phyloP scores from a whole-genome alignment of 2,888 invertebrate species.

The Melanostoma mellinum region DNA sequence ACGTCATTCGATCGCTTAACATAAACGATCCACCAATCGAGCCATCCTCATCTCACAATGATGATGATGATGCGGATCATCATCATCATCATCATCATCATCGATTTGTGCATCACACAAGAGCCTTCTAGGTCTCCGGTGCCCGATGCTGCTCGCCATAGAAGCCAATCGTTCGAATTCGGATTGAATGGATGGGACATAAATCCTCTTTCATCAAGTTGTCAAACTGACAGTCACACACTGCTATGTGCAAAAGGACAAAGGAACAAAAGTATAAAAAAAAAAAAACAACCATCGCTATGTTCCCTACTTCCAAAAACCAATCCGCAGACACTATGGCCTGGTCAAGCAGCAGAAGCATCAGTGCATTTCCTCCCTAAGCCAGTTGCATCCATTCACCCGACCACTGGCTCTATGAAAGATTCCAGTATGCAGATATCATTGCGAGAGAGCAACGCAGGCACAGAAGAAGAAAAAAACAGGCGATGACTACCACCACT shows the following conservation, averaged over 20 bases:
- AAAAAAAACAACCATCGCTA: conserved; percentile 6
- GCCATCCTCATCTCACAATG: conserved; percentile 56
- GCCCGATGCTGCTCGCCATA: conserved; percentile 55
- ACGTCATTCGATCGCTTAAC: conserved; percentile 66
- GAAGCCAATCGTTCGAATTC: conserved; percentile 68
- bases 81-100: conserved; percentile 47
- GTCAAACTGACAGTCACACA: conserved; percentile 74
- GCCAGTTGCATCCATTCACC: conserved; percentile 38
- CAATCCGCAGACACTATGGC: conserved; percentile 58
- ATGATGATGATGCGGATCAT: conserved; percentile 29
- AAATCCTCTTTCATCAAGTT: conserved; percentile 76
- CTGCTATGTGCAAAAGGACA: conserved; percentile 40
- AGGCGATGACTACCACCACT: conserved; percentile 37
- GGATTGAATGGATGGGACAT: conserved; percentile 73
- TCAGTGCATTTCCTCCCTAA: conserved; percentile 44
- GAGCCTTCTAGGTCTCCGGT: conserved; percentile 30
- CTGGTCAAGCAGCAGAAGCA: conserved; percentile 21
- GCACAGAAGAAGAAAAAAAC: conserved; percentile 20
- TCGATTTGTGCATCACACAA: conserved; percentile 50
- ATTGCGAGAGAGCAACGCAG: conserved; percentile 10
- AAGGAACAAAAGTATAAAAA: conserved; percentile 41
- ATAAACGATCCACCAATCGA: conserved; percentile 69
- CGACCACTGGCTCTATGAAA: conserved; percentile 58
- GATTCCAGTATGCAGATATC: conserved; percentile 68
- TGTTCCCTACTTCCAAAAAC: conserved; percentile 53